Evolutionary conservation across 2,797 vertebrate genomes (phyloP).

Genomic region (Masticophis lateralis): DNA sequence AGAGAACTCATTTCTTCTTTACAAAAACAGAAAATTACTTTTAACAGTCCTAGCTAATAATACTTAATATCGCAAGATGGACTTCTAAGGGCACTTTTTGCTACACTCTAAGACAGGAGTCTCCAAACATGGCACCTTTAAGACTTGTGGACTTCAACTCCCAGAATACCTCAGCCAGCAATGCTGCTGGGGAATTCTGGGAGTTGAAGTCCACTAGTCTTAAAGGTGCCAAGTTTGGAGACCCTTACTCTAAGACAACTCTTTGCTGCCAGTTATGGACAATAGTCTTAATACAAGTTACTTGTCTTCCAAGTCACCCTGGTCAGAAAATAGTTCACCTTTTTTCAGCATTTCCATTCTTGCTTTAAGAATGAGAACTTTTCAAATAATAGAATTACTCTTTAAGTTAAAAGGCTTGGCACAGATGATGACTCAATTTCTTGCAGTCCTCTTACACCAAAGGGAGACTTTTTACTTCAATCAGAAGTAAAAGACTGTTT

Average conservation of each 20-base stretch:
- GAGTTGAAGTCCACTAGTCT: no score
- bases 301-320: background rate
- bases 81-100: background rate
- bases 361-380: background rate
- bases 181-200: no score
- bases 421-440: background rate
- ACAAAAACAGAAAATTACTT: background rate
- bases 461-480: background rate
- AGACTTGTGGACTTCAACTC: no score
- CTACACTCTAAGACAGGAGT: background rate
- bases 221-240: no score
- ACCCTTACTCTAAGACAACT: background rate
- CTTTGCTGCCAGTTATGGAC: background rate
- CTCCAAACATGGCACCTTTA: no score
- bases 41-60: background rate
- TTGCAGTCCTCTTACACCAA: background rate
- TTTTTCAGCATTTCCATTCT: background rate
- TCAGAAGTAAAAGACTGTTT: background rate
- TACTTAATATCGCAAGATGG: background rate
- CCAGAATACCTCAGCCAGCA: no score
- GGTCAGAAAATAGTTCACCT: background rate
- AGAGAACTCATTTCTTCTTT: background rate
- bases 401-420: background rate
- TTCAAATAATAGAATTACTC: background rate
- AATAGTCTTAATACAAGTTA: background rate